Conservation (phyloP, 2,113 vertebrate genomes). For the Dicaeum eximium region DNA sequence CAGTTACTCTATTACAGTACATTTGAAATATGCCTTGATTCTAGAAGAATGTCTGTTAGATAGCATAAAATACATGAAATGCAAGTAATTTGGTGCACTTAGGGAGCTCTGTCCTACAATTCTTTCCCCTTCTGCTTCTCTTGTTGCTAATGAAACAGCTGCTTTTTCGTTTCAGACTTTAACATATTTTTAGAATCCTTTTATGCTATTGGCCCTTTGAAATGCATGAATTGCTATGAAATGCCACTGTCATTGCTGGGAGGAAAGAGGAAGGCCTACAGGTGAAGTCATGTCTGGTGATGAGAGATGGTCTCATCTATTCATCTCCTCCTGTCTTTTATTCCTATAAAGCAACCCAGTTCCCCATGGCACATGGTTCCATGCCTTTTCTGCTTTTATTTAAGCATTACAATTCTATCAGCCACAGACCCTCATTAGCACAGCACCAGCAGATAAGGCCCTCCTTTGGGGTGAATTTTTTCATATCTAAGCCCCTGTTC, state of each 20-base stretch:
- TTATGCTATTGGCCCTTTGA: conserved; percentile 41
- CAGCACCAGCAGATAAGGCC: neutral
- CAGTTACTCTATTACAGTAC: neutral
- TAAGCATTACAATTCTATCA: neutral
- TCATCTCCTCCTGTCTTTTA: neutral
- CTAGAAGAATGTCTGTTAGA: neutral
- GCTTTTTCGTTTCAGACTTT: conserved; percentile 38
- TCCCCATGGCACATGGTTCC: neutral
- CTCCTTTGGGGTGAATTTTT: neutral
- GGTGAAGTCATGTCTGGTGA: conserved; percentile 3
- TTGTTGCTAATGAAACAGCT: conserved; percentile 36
- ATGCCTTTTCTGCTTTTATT: neutral
- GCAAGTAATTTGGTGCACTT: neutral
- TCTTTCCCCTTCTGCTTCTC: neutral
- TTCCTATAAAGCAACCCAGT: neutral
- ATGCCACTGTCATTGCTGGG: neutral
- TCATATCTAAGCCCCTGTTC: neutral
- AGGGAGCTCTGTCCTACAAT: neutral
- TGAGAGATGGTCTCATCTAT: neutral
- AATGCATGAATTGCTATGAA: neutral
- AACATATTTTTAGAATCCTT: conserved; percentile 46
- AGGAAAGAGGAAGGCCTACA: neutral
- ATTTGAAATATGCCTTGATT: neutral
- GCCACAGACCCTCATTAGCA: neutral
- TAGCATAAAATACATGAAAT: neutral